Percentiles rank a stretch among this genome's conserved stretches.
phyloP scores from a whole-genome alignment of 1,140 invertebrate genomes.

The Drosophila quadrilineata region DNA sequence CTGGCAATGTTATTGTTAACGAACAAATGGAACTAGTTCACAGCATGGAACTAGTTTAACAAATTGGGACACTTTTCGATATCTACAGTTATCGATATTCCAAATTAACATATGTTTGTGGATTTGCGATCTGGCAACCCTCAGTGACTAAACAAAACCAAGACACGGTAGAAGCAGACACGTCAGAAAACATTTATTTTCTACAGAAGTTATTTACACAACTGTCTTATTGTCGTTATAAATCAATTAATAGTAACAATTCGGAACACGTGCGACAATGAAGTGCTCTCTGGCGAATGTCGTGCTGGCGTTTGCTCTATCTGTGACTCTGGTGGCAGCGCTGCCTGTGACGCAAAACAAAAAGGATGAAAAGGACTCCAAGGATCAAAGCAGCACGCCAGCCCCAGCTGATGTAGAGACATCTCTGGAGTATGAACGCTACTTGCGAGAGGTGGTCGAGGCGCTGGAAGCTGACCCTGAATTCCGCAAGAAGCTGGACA shows the following conservation, averaged over 20 bases:
- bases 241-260: neutral
- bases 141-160: constrained; percentile 16
- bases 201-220: constrained; percentile 26
- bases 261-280: constrained; percentile 35
- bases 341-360: constrained; percentile 73
- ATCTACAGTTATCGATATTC: no score
- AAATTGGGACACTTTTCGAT: no score
- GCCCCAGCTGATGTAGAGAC: constrained; percentile 63
- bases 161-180: constrained; percentile 11
- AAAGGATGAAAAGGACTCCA: constrained; percentile 51
- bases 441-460: constrained; percentile 92
- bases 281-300: constrained; percentile 16
- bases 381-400: constrained; percentile 49
- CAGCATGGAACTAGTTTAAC: no score
- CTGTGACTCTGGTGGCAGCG: constrained; percentile 13
- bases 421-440: constrained; percentile 90
- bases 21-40: neutral
- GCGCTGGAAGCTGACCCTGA: constrained; percentile 91
- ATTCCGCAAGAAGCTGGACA: constrained; percentile 91
- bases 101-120: neutral
- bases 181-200: constrained; percentile 30
- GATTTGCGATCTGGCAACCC: constrained; percentile 2
- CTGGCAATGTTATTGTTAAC: constrained; percentile 14
- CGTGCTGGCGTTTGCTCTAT: constrained; percentile 32
- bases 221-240: constrained; percentile 7